A percentile compares a stretch with the other conserved stretches of the same genome.
These are phyloP conservation scores for Hypomecis atomaria DNA, from an alignment of 2,888 invertebrate genomes.

Conservation along the genomic window DNA sequence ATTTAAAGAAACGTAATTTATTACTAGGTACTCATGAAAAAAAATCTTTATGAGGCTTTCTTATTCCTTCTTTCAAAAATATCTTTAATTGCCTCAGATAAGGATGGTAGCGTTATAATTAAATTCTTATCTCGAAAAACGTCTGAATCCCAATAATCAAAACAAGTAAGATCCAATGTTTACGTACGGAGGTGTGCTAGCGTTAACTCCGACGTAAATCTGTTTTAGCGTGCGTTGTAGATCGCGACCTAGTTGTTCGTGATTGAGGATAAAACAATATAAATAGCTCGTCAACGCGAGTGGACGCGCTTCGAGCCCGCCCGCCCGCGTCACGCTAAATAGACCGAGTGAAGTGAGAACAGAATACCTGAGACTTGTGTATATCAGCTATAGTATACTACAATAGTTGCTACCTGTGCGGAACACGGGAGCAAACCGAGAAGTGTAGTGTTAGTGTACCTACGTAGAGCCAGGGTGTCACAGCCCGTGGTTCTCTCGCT, in stretches of 20 bases:
- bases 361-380: slow-evolving; percentile 42
- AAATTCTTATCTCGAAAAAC: background rate
- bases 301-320: slow-evolving; percentile 55
- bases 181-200: slow-evolving; percentile 59
- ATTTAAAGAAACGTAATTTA: background rate
- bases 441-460: slow-evolving; percentile 11
- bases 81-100: background rate
- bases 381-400: no score
- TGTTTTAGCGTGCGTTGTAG: slow-evolving; percentile 73
- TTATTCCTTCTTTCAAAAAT: no score
- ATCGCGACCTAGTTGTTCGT: slow-evolving; percentile 81
- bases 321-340: slow-evolving; percentile 51
- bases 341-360: slow-evolving; percentile 52
- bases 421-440: background rate
- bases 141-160: slow-evolving; percentile 47
- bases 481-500: slow-evolving; percentile 6
- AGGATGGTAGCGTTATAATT: background rate
- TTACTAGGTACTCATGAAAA: background rate
- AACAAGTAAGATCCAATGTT: slow-evolving; percentile 52
- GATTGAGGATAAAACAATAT: slow-evolving; percentile 84
- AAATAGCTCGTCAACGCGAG: slow-evolving; percentile 80
- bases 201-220: slow-evolving; percentile 59
- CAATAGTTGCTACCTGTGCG: slow-evolving; percentile 2
- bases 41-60: no score
- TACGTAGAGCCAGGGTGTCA: slow-evolving; percentile 11